Conservation (phyloP, 2,797 vertebrate genomes). For the Crocidura indochinensis region DNA sequence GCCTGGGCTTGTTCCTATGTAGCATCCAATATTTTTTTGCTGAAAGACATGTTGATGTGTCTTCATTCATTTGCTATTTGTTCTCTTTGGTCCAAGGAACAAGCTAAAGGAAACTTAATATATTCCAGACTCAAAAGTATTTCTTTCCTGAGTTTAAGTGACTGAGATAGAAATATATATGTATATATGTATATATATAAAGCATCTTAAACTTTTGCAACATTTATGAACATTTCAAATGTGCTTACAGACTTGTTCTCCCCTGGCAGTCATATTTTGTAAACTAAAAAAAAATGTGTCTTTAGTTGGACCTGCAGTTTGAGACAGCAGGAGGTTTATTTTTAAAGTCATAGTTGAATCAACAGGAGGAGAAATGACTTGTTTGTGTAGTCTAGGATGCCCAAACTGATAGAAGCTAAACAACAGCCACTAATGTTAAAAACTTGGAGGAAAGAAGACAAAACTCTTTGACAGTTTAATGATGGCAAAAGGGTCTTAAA, state of each 20-base stretch:
- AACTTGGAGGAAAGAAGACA: neutral
- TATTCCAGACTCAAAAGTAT: neutral
- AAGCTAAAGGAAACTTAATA: neutral
- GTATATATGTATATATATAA: too few relatives aligned
- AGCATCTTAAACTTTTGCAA: neutral
- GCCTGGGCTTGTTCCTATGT: neutral
- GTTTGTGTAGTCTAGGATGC: conserved; percentile 44
- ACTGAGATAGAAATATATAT: neutral
- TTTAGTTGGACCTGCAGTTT: conserved; percentile 21
- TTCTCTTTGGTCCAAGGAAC: neutral
- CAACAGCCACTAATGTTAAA: neutral
- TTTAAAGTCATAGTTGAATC: neutral
- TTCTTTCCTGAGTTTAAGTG: neutral
- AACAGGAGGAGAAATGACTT: neutral
- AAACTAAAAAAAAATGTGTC: neutral
- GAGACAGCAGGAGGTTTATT: neutral
- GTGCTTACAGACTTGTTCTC: neutral
- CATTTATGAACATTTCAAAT: conserved; percentile 3
- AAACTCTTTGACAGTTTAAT: neutral
- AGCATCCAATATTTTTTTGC: neutral
- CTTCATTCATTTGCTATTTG: neutral
- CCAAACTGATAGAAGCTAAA: neutral
- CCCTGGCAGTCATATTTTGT: neutral
- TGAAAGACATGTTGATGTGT: neutral
- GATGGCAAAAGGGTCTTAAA: neutral